Evolutionary conservation across 23 tunicate genomes (phyloP), one percentile per base, ranked within the genome.

Genomic region (Clavelina lepadiformis): DNA sequence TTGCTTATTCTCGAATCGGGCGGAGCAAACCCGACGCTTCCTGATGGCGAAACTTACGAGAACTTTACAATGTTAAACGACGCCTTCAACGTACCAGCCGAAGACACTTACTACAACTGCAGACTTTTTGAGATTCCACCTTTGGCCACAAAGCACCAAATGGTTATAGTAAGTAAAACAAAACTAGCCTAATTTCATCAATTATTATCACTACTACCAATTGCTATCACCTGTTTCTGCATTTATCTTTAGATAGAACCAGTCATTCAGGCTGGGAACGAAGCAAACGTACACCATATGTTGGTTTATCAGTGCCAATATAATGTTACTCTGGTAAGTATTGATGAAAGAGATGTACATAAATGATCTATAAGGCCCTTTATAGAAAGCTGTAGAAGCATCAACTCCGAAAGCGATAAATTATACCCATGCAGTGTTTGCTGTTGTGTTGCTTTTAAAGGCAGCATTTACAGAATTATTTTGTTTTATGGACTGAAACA

Each of bases 231-330:
- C n/a, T n/a, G n/a, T n/a, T n/a, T n/a, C n/a, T n/a, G n/a, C n/a
- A n/a, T n/a, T n/a, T n/a, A n/a, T n/a, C 15, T 67, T 28, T 35
- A 67, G 73, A 26, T 67, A 28, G 73, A 67, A 38, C 73, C 73
- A 67, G 59, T 67, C 0, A 21, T 67, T 24, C 73, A 67, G 31
- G 19, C 1, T 21, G 73, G 73, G n/a, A 67, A 67, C 56, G 73
- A 67, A 45, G 6, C 24, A 13, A 22, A 67, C 26, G 73, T 67
- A n/a, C 73, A 67, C 21, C 73, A 67, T 38, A 67, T 67, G 27
- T 8, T 67, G 18, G 21, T 67, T 21, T 67, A 67, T 33, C 61
- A 46, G 11, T 67, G 73, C 56, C 51, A 36, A 36, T 41, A 41
- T 41, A 52, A 64, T 20, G 52, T 38, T 36, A 11, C 15, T 8